phyloP scores from a whole-genome alignment of 2,888 invertebrate species.

The Tetheella fluctuosa region DNA sequence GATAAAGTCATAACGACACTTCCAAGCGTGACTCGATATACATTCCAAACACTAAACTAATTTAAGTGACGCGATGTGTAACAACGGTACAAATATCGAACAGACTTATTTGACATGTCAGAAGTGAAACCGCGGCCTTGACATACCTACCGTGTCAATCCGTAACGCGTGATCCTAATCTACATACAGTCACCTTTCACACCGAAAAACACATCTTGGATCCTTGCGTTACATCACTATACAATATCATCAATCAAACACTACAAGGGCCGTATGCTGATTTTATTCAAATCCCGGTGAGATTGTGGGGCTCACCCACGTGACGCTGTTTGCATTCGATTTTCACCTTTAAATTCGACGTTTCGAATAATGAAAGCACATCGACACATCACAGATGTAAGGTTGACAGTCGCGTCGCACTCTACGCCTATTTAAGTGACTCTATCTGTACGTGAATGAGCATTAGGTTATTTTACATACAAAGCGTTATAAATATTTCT shows the following conservation, averaged over 20 bases:
- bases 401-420: slow-evolving; percentile 61
- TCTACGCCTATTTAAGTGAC: slow-evolving; percentile 57
- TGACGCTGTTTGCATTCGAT: slow-evolving; percentile 48
- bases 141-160: slow-evolving; percentile 65
- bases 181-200: slow-evolving; percentile 80
- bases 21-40: slow-evolving; percentile 54
- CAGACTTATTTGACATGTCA: slow-evolving; percentile 63
- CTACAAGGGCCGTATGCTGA: slow-evolving; percentile 69
- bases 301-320: slow-evolving; percentile 66
- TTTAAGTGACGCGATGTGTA: slow-evolving; percentile 50
- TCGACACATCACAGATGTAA: slow-evolving; percentile 50
- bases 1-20: slow-evolving; percentile 24
- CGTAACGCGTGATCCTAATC: slow-evolving; percentile 71
- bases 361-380: slow-evolving; percentile 45
- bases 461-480: slow-evolving; percentile 80
- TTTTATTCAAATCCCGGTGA: slow-evolving; percentile 65
- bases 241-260: slow-evolving; percentile 71
- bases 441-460: slow-evolving; percentile 58
- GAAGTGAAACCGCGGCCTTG: slow-evolving; percentile 66
- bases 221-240: slow-evolving; percentile 63
- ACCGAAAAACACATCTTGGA: slow-evolving; percentile 57
- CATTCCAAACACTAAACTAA: slow-evolving; percentile 61
- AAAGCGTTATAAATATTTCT: slow-evolving; percentile 82
- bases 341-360: slow-evolving; percentile 43
- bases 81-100: slow-evolving; percentile 47